A percentile compares a stretch with the other conserved stretches of the same genome.
Evolutionary conservation across 2,888 invertebrate species (phyloP).

Genomic region (Eumacrocentrus americanus): DNA sequence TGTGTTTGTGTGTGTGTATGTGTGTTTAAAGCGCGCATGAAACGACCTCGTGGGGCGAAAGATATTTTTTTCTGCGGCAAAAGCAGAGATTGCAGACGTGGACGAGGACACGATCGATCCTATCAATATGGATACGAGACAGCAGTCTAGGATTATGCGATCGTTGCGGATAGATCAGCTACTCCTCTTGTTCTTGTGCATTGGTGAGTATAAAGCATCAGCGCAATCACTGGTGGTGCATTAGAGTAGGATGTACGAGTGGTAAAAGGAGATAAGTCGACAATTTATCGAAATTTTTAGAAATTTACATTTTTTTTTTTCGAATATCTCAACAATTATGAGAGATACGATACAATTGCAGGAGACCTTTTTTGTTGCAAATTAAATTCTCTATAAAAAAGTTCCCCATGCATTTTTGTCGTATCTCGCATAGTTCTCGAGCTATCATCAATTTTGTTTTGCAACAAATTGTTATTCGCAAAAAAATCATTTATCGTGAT

Average conservation of each 20-base stretch:
- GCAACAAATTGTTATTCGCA: too few species aligned
- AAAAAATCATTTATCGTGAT: too few species aligned
- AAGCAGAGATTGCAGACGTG: conserved; percentile 15
- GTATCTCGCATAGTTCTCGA: too few species aligned
- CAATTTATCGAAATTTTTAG: too few species aligned
- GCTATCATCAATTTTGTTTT: too few species aligned
- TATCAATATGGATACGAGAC: conserved; percentile 38
- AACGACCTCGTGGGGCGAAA: conserved; percentile 13
- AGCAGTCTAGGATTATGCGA: conserved; percentile 36
- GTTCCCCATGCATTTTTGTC: too few species aligned
- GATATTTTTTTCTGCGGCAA: background rate
- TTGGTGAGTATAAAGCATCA: conserved; percentile 36
- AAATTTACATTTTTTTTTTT: too few species aligned
- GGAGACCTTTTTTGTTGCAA: too few species aligned
- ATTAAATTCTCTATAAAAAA: too few species aligned
- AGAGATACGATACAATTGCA: too few species aligned
- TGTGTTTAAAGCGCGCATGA: conserved; percentile 2
- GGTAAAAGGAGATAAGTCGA: too few species aligned
- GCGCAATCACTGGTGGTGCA: background rate
- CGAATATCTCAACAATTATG: too few species aligned
- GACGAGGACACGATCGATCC: conserved; percentile 23
- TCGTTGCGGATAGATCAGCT: conserved; percentile 31
- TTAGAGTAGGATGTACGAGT: background rate
- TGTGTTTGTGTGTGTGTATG: background rate
- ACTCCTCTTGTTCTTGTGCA: conserved; percentile 31